Base-by-base conservation (phyloP, 1,140 invertebrate genomes). In the Micrasema minimum region DNA sequence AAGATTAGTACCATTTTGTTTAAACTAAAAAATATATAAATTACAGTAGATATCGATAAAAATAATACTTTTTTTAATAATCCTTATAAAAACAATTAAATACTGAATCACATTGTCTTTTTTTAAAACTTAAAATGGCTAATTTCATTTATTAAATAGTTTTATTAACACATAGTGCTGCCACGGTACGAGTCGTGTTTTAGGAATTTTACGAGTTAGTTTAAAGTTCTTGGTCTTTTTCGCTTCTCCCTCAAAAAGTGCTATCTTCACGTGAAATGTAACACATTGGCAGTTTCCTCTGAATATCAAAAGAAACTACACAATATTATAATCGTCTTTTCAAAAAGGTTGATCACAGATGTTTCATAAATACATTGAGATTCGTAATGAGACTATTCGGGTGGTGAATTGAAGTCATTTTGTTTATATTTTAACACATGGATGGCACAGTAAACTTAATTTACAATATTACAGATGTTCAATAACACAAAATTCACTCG, bases 41-140 rank as follows among this genome's bases (percentile, higher is more conserved):
- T 45, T 16, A 12, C 11, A 31, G 3, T 31, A 31, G 26, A 46
- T 16, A 16, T 46, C 43, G 43, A 46, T 46, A 46, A 46, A 46
- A 46, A 46, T 46, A 46, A 46, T 46, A 46, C 43, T 46, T 46
- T 46, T n/a, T 46, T 46, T 16, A 46, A 46, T 46, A 31, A 31
- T 46, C 43, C n/a, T 46, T 46, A 46, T 12, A 16, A 41, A n/a
- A 46, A n/a, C 43, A 46, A 16, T 12, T n/a, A 46, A 46, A 46
- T 46, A 46, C 43, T 46, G 43, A 46, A 46, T 46, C 48, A 23
- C 48, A 51, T 51, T 22, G 48, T 51, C 48, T 51, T 31, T 7
- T 31, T 51, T 51, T 51, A 51, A 46, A 46, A 51, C 48, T 51
- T 51, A 51, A 51, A 51, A 51, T 51, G 48, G 48, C 48, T 51